Conservation (phyloP, 2,888 invertebrate species). For the Creontiades dilutus region DNA sequence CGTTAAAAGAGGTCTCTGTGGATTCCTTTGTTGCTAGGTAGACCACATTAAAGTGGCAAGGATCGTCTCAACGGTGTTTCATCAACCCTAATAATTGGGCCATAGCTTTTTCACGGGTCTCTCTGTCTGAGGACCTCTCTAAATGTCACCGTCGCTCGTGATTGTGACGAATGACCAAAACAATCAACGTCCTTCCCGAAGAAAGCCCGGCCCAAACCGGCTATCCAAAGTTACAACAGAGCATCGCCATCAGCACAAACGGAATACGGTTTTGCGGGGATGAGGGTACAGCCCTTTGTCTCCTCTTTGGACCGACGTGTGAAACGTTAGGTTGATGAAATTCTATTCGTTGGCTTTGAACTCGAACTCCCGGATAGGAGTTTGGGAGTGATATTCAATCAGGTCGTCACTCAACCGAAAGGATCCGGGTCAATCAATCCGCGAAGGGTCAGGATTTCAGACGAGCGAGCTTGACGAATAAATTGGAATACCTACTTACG, state of each 20-base stretch:
- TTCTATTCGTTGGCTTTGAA: constrained; percentile 6
- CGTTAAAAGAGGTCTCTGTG: no score
- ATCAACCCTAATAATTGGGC: no score
- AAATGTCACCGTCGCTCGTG: neutral
- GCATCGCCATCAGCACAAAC: neutral
- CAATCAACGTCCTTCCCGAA: neutral
- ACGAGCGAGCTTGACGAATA: neutral
- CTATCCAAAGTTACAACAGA: no score
- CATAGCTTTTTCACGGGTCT: no score
- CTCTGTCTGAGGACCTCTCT: neutral
- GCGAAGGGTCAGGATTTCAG: neutral
- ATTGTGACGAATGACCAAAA: neutral
- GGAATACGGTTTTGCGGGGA: constrained; percentile 19
- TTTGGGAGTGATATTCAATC: constrained; percentile 1
- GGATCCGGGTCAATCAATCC: constrained; percentile 18
- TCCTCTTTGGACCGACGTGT: neutral
- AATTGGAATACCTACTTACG: constrained; percentile 9
- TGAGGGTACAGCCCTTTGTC: constrained; percentile 1
- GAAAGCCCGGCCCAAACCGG: neutral
- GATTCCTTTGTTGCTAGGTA: no score
- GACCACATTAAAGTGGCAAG: no score
- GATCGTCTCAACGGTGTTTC: no score
- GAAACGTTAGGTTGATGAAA: constrained; percentile 35
- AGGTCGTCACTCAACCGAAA: neutral
- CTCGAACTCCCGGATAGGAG: neutral